Evolutionary conservation across 2,888 invertebrate species (phyloP).

Genomic region (Muschampia staudingeri): DNA sequence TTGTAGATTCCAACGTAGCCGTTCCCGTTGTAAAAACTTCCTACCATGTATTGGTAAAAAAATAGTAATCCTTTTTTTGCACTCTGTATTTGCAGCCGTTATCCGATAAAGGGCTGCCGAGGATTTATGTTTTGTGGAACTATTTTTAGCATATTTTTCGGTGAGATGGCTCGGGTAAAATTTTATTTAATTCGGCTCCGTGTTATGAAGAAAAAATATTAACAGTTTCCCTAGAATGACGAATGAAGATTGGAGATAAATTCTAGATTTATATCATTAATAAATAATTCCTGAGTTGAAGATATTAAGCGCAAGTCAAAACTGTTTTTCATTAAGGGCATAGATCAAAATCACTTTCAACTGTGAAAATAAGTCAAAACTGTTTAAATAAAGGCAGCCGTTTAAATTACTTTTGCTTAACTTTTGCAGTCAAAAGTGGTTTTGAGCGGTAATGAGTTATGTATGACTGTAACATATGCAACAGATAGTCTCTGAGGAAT

Average conservation of each 20-base stretch:
- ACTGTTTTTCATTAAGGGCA: no score
- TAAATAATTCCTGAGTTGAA: no score
- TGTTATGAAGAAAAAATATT: background rate
- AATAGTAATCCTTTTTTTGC: conserved; percentile 31
- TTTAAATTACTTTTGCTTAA: no score
- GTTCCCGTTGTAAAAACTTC: conserved; percentile 38
- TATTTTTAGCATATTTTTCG: conserved; percentile 32
- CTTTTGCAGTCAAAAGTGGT: no score
- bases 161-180: background rate
- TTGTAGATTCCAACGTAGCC: conserved; percentile 62
- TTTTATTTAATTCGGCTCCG: conserved; percentile 4
- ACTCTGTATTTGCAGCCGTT: conserved; percentile 42
- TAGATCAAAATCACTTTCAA: no score
- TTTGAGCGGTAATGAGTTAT: no score
- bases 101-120: conserved; percentile 41
- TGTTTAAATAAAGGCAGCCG: no score
- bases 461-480: no score
- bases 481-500: no score
- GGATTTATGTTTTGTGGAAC: conserved; percentile 28
- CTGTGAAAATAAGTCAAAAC: no score
- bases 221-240: background rate
- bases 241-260: background rate
- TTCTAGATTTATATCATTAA: no score
- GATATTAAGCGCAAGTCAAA: no score
- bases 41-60: conserved; percentile 43